These are phyloP conservation scores for Ichneumoninae sp. DNA, from an alignment of 2,888 invertebrate genomes.

Conservation along the genomic window DNA sequence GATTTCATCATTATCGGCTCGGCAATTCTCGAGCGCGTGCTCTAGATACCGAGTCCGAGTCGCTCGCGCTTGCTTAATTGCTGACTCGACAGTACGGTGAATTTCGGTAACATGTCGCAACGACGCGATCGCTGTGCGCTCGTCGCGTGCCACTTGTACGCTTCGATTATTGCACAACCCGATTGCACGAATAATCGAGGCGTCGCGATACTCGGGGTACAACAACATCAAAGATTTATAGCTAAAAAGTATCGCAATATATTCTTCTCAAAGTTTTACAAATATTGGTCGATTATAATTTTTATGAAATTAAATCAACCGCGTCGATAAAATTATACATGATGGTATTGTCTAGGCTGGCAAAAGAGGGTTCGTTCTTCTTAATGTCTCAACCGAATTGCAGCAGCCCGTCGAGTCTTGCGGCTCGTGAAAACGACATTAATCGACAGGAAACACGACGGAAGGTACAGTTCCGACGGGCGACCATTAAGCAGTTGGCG, in stretches of 20 bases:
- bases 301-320: not conserved
- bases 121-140: too few relatives aligned
- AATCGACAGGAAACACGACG: constrained; percentile 38
- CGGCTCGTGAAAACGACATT: not conserved
- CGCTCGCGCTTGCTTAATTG: too few relatives aligned
- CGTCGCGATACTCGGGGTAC: too few relatives aligned
- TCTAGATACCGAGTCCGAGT: too few relatives aligned
- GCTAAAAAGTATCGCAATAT: too few relatives aligned
- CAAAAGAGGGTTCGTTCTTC: not conserved
- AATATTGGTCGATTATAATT: not conserved
- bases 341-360: not conserved
- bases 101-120: too few relatives aligned
- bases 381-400: not conserved
- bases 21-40: too few relatives aligned
- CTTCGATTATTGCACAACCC: too few relatives aligned
- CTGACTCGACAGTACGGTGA: too few relatives aligned
- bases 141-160: too few relatives aligned
- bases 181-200: too few relatives aligned
- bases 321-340: not conserved
- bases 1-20: too few relatives aligned
- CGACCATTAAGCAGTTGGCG: constrained; percentile 48
- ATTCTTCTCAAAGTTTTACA: not conserved
- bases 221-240: not conserved
- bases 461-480: constrained; percentile 12
- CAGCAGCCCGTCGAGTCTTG: not conserved